Evolutionary conservation across 2,888 invertebrate species (phyloP), one percentile per base, ranked within the genome.

Genomic region (Heliconius hortense): DNA sequence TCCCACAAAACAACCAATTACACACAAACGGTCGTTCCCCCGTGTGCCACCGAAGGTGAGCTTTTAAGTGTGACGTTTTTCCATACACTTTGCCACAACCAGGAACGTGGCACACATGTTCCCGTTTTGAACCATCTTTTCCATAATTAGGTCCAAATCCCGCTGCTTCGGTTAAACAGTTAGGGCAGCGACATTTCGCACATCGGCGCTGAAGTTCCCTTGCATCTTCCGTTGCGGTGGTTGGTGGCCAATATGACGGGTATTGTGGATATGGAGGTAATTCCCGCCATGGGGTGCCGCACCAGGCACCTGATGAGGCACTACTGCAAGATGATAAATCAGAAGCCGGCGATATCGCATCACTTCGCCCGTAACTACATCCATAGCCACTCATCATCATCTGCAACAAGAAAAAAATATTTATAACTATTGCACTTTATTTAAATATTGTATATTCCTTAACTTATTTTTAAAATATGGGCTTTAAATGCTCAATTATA

Each of bases 51-150:
- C 98, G 95, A 4, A 98, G 94, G 88, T 98, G 98, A 0, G 98
- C 98, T 90, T 98, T 98, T 78, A 99, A 90, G 86, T 99, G 99
- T 0, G 98, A 98, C 0, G 98, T 98, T 90, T 98, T 98, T 21
- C 97, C 98, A 89, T 99, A 99, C 24, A 98, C 96, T 84, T 97
- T 96, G 77, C 96, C 96, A 87, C 98, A 99, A 64, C 97, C 98
- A 1, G 97, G 96, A 60, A 97, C 96, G 88, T 98, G 97, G 85
- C 98, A 98, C 66, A 97, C 95, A 88, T 98, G 98, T 89, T 95
- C 97, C 88, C 96, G 97, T 92, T 96, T 97, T 82, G 96, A 97
- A 7, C 95, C 95, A 77, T 95, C 95, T 94, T 96, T 98, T 87
- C 94, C 96, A 89, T 95, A 96, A 82, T 95, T 95, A 82, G 96